Evolutionary conservation across 37 sponge, comb jelly and placozoan genomes (phyloP).

Genomic region (Spongilla lacustris): DNA sequence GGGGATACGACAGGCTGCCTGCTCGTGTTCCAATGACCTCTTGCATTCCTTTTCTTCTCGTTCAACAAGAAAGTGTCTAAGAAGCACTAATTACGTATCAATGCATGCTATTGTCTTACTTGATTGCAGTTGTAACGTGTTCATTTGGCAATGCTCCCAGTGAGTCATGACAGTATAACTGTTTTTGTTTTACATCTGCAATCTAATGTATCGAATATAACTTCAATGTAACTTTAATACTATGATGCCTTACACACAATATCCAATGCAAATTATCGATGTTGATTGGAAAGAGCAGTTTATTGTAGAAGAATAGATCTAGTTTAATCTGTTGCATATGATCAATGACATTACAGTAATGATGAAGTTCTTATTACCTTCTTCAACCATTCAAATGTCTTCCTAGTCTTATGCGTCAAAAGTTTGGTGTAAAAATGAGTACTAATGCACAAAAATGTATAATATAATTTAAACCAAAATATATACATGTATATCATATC

Average conservation of each 20-base stretch:
- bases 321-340: background rate
- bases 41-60: background rate
- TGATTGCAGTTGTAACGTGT: background rate
- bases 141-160: too few relatives aligned
- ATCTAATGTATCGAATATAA: background rate
- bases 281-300: constrained; percentile 1
- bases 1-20: background rate
- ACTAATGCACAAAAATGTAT: background rate
- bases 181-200: background rate
- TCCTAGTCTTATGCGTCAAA: background rate
- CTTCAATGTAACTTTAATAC: background rate
- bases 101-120: background rate
- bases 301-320: background rate
- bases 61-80: background rate
- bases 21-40: background rate
- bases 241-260: background rate
- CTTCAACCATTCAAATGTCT: constrained; percentile 1
- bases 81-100: background rate
- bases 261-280: background rate
- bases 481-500: background rate
- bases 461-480: background rate
- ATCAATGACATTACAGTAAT: background rate
- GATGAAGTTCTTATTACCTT: constrained; percentile 1
- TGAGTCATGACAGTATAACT: background rate
- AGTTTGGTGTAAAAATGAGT: constrained; percentile 1